phyloP scores from a whole-genome alignment of 2,113 vertebrate species.

The Ictidomys tridecemlineatus region DNA sequence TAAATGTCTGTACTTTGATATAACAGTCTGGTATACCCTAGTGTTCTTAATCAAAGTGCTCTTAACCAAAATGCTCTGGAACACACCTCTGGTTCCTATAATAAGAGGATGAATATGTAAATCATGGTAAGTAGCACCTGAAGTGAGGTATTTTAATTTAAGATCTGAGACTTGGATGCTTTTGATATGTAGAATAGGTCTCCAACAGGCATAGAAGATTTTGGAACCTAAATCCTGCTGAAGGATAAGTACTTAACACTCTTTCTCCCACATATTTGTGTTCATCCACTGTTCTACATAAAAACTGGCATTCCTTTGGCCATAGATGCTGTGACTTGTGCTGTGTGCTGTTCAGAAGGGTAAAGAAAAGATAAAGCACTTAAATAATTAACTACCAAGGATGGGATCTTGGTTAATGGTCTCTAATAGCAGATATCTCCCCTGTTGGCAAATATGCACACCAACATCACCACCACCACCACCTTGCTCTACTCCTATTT shows the following conservation, averaged over 20 bases:
- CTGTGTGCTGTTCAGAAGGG: not conserved
- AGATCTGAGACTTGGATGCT: not conserved
- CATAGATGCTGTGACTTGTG: not conserved
- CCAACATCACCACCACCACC: not conserved
- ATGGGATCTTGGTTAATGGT: not conserved
- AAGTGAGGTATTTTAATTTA: not conserved
- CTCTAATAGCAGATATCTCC: not conserved
- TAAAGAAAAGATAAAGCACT: not conserved
- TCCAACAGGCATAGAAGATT: not conserved
- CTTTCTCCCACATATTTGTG: not conserved
- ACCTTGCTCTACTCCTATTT: not conserved
- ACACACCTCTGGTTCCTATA: not conserved
- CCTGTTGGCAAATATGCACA: not conserved
- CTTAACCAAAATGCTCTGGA: not conserved
- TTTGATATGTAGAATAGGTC: not conserved
- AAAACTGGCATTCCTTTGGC: not conserved
- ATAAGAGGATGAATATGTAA: not conserved
- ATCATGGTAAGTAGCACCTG: not conserved
- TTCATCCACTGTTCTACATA: not conserved
- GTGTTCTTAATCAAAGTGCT: not conserved
- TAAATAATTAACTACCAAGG: not conserved
- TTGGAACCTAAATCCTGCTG: no score
- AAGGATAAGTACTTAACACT: fast-evolving
- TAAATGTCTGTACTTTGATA: not conserved
- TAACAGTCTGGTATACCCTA: not conserved